Evolutionary conservation across 2,797 vertebrate genomes (phyloP).

Genomic region (Graptemys geographica): DNA sequence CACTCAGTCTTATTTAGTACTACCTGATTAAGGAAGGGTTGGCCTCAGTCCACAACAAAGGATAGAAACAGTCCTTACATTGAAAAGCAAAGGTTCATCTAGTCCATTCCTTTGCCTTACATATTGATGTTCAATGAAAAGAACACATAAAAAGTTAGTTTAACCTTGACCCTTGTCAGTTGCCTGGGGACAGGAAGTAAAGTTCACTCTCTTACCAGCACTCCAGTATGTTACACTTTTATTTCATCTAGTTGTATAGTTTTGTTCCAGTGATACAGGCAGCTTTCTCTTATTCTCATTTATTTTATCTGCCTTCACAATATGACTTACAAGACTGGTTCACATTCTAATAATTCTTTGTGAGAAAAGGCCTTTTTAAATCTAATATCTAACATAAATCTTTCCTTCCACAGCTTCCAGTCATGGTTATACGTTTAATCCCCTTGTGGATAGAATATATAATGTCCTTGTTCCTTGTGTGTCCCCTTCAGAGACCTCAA

Average conservation of each 20-base stretch:
- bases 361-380: background rate
- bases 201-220: background rate
- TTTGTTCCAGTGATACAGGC: background rate
- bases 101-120: background rate
- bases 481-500: background rate
- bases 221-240: background rate
- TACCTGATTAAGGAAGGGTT: background rate
- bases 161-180: background rate
- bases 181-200: background rate
- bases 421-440: background rate
- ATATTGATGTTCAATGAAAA: background rate
- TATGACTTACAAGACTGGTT: slow-evolving; percentile 10
- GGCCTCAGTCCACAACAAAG: background rate
- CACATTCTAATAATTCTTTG: background rate
- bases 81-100: background rate
- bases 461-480: background rate
- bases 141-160: background rate
- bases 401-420: slow-evolving; percentile 4
- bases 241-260: background rate
- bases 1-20: too few relatives aligned
- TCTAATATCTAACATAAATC: background rate
- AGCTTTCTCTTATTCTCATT: background rate
- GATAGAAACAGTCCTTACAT: background rate
- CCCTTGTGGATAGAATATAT: background rate
- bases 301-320: background rate